Evolutionary conservation across 1,140 invertebrate species (phyloP).

Genomic region (Tetramorium alpestre): DNA sequence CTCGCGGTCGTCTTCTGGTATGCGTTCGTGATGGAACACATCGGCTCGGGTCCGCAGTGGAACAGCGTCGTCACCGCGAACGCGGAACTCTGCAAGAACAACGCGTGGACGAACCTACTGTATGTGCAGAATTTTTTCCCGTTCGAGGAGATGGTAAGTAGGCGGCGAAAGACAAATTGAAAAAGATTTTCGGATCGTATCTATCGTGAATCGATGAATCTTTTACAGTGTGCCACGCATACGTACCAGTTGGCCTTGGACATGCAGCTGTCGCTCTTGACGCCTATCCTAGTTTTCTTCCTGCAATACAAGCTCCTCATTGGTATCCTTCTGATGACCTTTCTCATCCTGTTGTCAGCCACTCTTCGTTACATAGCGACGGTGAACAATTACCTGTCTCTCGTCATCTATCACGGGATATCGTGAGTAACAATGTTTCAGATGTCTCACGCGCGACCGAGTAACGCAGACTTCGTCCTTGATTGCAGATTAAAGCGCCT

Average conservation of each 20-base stretch:
- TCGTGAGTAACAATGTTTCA: slow-evolving; percentile 84
- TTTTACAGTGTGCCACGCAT: slow-evolving; percentile 89
- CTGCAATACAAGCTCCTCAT: slow-evolving; percentile 86
- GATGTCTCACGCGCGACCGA: background rate
- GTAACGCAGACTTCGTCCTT: background rate
- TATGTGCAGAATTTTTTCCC: slow-evolving; percentile 91
- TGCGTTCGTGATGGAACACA: slow-evolving; percentile 89
- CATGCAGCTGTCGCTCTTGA: slow-evolving; percentile 92
- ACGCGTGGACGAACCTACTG: slow-evolving; percentile 90
- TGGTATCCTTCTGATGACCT: slow-evolving; percentile 86
- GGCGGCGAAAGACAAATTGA: background rate
- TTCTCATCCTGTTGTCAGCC: slow-evolving; percentile 87
- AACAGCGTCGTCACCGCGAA: slow-evolving; percentile 87
- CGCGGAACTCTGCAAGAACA: slow-evolving; percentile 88
- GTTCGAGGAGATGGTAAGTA: slow-evolving; percentile 89
- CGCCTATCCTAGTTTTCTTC: slow-evolving; percentile 90
- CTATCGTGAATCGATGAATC: slow-evolving; percentile 20
- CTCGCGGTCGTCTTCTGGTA: slow-evolving; percentile 89
- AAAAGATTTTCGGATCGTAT: background rate
- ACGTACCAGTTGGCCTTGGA: slow-evolving; percentile 92
- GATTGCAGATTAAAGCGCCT: slow-evolving; percentile 88
- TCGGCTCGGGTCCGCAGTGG: slow-evolving; percentile 90
- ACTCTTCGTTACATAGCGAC: slow-evolving; percentile 88
- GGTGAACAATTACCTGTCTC: slow-evolving; percentile 87
- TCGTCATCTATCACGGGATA: slow-evolving; percentile 89